Conservation (phyloP, 1,140 invertebrate genomes). For the Drosophila obscura region DNA sequence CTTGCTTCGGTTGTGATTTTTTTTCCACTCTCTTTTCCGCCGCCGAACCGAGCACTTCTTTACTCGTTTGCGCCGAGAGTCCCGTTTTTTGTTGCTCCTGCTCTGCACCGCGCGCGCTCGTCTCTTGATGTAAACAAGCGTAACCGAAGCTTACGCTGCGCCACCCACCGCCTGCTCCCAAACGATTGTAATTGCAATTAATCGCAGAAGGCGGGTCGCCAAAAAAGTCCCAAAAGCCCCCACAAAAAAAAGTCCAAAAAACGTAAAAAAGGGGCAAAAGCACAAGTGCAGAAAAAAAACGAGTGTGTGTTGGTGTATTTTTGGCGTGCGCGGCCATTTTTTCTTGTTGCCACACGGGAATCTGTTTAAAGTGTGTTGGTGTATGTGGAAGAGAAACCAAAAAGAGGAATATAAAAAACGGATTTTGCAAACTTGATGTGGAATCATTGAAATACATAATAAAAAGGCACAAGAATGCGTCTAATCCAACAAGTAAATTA, state of each 20-base stretch:
- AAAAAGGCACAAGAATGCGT: too few species aligned
- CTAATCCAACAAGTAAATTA: too few species aligned
- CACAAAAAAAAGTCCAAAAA: conserved; percentile 36
- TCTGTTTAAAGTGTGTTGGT: conserved; percentile 12
- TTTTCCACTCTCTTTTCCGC: conserved; percentile 39
- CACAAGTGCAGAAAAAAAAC: conserved; percentile 70
- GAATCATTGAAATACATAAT: too few species aligned
- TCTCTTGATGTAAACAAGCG: conserved; percentile 52
- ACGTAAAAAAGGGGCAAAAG: conserved; percentile 42
- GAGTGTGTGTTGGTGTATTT: conserved; percentile 69
- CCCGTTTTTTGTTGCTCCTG: conserved; percentile 10
- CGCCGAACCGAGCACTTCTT: too few species aligned
- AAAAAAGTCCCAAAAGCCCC: conserved; percentile 32
- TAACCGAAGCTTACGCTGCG: conserved; percentile 13
- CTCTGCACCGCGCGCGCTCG: background rate
- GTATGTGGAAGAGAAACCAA: conserved; percentile 60
- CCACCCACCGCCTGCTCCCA: conserved; percentile 7
- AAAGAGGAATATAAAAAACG: conserved; percentile 45
- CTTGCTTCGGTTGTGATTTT: conserved; percentile 64
- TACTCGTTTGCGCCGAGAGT: background rate
- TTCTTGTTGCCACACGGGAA: conserved; percentile 58
- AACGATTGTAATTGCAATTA: conserved; percentile 49
- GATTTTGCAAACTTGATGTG: conserved; percentile 8
- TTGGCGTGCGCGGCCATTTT: conserved; percentile 81
- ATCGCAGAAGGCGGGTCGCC: conserved; percentile 44